These are phyloP conservation scores for Microcaecilia unicolor DNA, from an alignment of 2,797 vertebrate species.

Conservation along the genomic window DNA sequence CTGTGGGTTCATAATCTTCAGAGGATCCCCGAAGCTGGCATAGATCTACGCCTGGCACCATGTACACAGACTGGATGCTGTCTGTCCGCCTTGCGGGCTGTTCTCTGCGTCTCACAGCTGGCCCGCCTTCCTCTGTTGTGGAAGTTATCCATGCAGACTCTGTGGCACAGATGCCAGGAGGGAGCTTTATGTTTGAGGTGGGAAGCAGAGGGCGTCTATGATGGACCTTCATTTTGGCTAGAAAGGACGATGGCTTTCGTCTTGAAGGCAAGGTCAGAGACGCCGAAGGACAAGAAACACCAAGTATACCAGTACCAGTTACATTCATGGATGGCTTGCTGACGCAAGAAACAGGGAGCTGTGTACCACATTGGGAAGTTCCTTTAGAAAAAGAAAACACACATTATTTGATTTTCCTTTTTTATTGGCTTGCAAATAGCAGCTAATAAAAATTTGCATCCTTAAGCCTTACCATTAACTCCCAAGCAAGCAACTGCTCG, in stretches of 20 bases:
- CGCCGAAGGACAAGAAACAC: constrained; percentile 21
- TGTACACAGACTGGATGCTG: constrained; percentile 75
- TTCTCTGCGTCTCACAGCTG: constrained; percentile 49
- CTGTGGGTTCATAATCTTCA: constrained; percentile 15
- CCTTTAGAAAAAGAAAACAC: constrained; percentile 46
- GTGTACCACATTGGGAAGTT: constrained; percentile 24
- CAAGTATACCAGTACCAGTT: constrained; percentile 31
- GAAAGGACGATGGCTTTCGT: constrained; percentile 35
- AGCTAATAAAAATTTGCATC: too few relatives aligned
- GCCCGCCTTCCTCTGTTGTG: constrained; percentile 1
- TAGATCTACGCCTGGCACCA: constrained; percentile 43
- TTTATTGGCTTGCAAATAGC: too few relatives aligned
- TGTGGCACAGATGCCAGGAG: constrained; percentile 51
- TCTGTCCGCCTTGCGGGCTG: constrained; percentile 68
- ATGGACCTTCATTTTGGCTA: constrained; percentile 55
- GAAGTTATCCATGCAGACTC: constrained; percentile 22
- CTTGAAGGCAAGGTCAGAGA: constrained; percentile 12
- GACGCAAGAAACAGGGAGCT: constrained; percentile 17
- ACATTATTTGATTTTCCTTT: constrained; percentile 24
- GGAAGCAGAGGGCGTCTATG: constrained; percentile 76
- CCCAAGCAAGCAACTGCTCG: too few relatives aligned
- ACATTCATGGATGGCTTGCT: constrained; percentile 24
- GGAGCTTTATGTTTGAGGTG: constrained; percentile 71
- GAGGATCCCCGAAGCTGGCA: constrained; percentile 39
- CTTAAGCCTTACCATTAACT: too few relatives aligned